These are phyloP conservation scores for Pseudopleuronectes americanus DNA, from an alignment of 2,797 vertebrate genomes.

Conservation along the genomic window DNA sequence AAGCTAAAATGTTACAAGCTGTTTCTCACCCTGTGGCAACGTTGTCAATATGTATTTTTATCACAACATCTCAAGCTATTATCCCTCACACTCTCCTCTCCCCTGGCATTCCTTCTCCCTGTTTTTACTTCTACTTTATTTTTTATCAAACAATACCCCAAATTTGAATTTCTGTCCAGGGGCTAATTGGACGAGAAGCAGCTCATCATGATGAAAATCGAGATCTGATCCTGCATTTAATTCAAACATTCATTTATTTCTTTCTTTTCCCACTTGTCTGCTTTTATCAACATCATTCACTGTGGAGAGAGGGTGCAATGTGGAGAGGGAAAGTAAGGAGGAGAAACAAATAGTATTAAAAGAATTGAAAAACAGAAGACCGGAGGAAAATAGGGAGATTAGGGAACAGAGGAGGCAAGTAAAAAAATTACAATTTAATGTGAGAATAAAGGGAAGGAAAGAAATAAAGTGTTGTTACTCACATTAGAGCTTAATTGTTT, in stretches of 20 bases:
- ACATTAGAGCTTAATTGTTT: conserved; percentile 60
- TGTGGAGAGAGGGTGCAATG: background rate
- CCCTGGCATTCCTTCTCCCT: background rate
- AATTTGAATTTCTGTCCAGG: conserved; percentile 41
- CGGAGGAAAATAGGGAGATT: background rate
- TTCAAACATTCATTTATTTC: conserved; percentile 24
- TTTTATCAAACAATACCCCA: conserved; percentile 20
- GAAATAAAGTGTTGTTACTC: too few species aligned
- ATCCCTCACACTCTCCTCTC: background rate
- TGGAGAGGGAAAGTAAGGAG: conserved; percentile 7
- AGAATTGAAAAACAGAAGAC: background rate
- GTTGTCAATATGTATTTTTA: conserved; percentile 26
- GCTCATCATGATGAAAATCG: conserved; percentile 39
- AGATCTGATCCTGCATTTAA: conserved; percentile 38
- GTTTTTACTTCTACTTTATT: background rate
- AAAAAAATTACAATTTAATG: conserved; percentile 20
- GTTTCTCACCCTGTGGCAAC: conserved; percentile 24
- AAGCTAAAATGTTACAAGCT: background rate
- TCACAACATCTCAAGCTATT: conserved; percentile 19
- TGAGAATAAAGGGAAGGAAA: background rate
- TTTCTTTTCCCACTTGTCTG: background rate
- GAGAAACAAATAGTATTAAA: background rate
- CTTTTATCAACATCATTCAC: conserved; percentile 32
- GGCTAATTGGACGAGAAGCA: conserved; percentile 45
- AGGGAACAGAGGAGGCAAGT: background rate